Evolutionary conservation across 2,888 invertebrate genomes (phyloP).

Genomic region (Cepaea hortensis): DNA sequence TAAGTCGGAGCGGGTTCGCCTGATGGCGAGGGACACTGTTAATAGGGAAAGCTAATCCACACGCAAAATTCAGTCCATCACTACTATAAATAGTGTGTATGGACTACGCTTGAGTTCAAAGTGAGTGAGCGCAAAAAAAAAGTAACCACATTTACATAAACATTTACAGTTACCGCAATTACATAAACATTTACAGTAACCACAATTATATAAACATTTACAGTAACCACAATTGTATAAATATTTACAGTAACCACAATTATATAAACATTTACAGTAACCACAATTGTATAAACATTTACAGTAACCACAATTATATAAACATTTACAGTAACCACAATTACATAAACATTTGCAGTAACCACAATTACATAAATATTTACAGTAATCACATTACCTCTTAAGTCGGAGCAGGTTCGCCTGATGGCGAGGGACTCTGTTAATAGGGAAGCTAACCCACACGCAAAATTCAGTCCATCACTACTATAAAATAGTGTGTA

Average conservation of each 20-base stretch:
- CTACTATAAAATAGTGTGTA: too few relatives aligned
- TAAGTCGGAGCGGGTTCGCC: too few relatives aligned
- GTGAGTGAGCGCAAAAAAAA: too few relatives aligned
- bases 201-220: not conserved
- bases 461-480: too few relatives aligned
- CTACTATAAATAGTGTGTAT: too few relatives aligned
- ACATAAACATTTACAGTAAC: not conserved
- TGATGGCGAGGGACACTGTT: too few relatives aligned
- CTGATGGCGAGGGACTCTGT: too few relatives aligned
- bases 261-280: not conserved
- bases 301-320: not conserved
- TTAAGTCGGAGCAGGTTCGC: too few relatives aligned
- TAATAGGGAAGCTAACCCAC: too few relatives aligned
- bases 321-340: constrained; percentile 6
- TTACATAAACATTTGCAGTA: not conserved
- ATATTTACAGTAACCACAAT: not conserved
- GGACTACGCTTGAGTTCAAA: too few relatives aligned
- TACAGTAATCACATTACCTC: not conserved
- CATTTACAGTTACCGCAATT: not conserved
- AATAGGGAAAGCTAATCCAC: too few relatives aligned
- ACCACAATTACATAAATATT: not conserved
- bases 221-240: not conserved
- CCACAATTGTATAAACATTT: not conserved
- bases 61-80: too few relatives aligned
- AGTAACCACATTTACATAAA: not conserved